Evolutionary conservation across 2,113 vertebrate genomes (phyloP).

Genomic region (Aegithalos caudatus): DNA sequence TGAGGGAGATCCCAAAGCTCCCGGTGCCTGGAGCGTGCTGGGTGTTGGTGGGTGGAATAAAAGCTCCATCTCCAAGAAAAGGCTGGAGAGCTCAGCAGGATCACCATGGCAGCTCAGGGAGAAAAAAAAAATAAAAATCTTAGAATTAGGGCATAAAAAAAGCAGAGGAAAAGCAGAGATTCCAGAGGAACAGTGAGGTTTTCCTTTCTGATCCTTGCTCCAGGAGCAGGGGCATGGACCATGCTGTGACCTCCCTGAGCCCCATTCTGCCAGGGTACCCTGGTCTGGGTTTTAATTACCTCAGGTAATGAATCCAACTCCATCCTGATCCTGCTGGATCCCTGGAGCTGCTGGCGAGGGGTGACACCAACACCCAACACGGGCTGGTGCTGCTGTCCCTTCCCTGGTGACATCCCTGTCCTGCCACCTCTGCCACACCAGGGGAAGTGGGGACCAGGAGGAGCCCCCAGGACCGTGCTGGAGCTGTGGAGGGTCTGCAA

Average conservation of each 20-base stretch:
- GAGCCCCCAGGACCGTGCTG: not conserved
- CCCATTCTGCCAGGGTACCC: accelerated
- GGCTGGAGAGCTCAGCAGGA: not conserved
- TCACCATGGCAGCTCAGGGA: not conserved
- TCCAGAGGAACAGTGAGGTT: accelerated
- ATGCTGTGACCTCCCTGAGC: accelerated
- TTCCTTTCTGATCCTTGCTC: not conserved
- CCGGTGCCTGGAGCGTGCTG: accelerated
- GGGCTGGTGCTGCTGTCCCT: not conserved
- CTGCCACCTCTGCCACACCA: not conserved
- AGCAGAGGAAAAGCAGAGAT: not conserved
- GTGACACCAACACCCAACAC: not conserved
- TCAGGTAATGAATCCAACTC: accelerated
- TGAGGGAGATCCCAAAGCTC: not conserved
- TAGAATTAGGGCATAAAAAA: not conserved
- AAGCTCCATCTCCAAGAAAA: not conserved
- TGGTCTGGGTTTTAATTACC: not conserved
- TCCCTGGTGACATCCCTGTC: accelerated
- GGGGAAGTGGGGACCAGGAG: accelerated
- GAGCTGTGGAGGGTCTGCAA: accelerated
- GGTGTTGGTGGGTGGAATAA: not conserved
- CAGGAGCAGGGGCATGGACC: accelerated
- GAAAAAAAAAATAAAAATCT: not conserved
- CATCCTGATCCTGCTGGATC: not conserved
- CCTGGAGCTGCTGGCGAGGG: not conserved